A percentile compares a stretch with the other conserved stretches of the same genome.
These are phyloP conservation scores for Yoshiicerus persimilis DNA, from an alignment of 1,140 invertebrate genomes.

Conservation along the genomic window DNA sequence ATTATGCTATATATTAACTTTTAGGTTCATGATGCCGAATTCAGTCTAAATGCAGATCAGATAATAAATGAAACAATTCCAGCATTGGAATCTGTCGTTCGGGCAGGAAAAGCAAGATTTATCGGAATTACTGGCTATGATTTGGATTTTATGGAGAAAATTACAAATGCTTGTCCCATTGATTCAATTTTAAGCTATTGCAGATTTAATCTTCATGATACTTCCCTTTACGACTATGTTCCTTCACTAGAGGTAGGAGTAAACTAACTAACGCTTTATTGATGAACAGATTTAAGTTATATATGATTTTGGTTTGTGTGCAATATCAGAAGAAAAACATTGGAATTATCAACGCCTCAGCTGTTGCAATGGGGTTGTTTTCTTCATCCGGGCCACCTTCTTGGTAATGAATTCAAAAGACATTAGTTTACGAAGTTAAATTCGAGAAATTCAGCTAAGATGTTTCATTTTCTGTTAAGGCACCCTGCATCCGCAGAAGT, in stretches of 20 bases:
- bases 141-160: slow-evolving; percentile 70
- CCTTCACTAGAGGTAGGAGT: slow-evolving; percentile 71
- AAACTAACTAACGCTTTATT: too few species aligned
- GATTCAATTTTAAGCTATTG: slow-evolving; percentile 76
- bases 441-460: too few species aligned
- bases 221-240: slow-evolving; percentile 70
- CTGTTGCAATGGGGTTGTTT: slow-evolving; percentile 77
- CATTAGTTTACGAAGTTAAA: too few species aligned
- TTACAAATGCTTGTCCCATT: slow-evolving; percentile 68
- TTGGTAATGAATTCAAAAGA: slow-evolving; percentile 59
- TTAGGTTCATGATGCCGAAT: slow-evolving; percentile 31
- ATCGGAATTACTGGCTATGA: slow-evolving; percentile 90
- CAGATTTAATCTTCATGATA: slow-evolving; percentile 76
- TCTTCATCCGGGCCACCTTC: slow-evolving; percentile 70
- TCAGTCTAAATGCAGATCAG: background rate
- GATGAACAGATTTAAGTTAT: too few species aligned
- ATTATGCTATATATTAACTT: background rate
- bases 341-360: slow-evolving; percentile 79
- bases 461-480: background rate
- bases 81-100: slow-evolving; percentile 65
- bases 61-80: slow-evolving; percentile 80
- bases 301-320: too few species aligned
- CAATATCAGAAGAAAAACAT: slow-evolving; percentile 65
- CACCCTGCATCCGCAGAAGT: slow-evolving; percentile 73
- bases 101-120: slow-evolving; percentile 73